A percentile compares a stretch with the other conserved stretches of the same genome.
Conservation (phyloP, 2,888 invertebrate genomes). For the Mythimna loreyi region DNA sequence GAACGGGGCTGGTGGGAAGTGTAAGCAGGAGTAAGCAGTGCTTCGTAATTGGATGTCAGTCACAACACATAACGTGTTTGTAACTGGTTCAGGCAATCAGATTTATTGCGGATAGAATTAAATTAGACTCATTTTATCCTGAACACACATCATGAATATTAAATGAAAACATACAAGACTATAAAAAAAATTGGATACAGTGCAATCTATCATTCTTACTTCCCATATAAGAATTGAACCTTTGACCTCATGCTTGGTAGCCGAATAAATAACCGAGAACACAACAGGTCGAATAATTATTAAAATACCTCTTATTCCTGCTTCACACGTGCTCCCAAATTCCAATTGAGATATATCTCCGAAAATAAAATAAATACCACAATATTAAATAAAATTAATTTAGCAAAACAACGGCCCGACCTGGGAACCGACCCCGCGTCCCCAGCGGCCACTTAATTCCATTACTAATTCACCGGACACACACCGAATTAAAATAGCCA, state of each 20-base stretch:
- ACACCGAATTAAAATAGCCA: conserved; percentile 80
- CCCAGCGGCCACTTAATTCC: conserved; percentile 83
- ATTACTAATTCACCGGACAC: conserved; percentile 85
- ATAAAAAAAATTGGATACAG: no score
- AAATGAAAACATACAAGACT: background rate
- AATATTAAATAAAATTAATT: conserved; percentile 69
- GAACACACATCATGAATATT: background rate
- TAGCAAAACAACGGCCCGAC: conserved; percentile 68
- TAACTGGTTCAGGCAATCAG: conserved; percentile 18
- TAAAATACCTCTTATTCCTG: conserved; percentile 5
- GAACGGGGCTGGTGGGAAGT: no score
- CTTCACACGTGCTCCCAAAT: conserved; percentile 9
- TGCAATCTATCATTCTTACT: no score
- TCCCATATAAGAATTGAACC: background rate
- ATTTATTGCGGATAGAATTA: conserved; percentile 11
- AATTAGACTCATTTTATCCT: background rate
- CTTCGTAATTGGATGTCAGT: conserved; percentile 45
- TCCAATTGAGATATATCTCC: conserved; percentile 40
- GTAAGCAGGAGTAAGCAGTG: conserved; percentile 31
- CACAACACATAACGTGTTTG: conserved; percentile 26
- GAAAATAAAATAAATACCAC: conserved; percentile 42
- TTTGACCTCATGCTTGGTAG: no score
- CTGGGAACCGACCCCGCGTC: conserved; percentile 73
- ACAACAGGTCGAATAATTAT: background rate
- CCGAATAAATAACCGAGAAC: background rate